A percentile compares a stretch with the other conserved stretches of the same genome.
phyloP scores from a whole-genome alignment of 1,140 invertebrate genomes.

The Heliconius hewitsoni region DNA sequence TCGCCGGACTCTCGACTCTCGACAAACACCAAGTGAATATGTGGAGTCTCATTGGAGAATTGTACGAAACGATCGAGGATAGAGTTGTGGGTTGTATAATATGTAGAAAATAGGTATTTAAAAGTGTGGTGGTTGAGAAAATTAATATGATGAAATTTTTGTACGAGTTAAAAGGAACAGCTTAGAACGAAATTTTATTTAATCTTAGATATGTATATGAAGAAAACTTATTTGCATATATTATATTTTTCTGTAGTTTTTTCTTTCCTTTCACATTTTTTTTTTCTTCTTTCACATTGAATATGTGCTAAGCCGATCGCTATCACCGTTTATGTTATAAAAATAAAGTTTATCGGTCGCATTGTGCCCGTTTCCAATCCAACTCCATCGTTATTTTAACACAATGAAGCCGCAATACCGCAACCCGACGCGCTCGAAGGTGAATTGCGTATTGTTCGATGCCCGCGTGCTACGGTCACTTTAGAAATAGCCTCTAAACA shows the following conservation, averaged over 20 bases:
- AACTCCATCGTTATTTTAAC: conserved; percentile 75
- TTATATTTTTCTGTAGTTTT: neutral
- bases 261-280: neutral
- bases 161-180: neutral
- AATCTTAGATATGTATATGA: neutral
- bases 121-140: neutral
- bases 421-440: conserved; percentile 78
- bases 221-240: neutral
- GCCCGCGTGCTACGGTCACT: conserved; percentile 70
- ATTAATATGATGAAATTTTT: neutral
- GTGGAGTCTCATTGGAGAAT: conserved; percentile 70
- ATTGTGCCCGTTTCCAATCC: conserved; percentile 68
- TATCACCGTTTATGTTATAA: conserved; percentile 22
- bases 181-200: too few relatives aligned
- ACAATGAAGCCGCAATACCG: conserved; percentile 80
- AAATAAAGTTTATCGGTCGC: conserved; percentile 57
- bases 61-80: conserved; percentile 58
- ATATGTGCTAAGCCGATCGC: neutral
- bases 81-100: conserved; percentile 38
- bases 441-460: conserved; percentile 80
- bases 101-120: neutral
- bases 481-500: conserved; percentile 68
- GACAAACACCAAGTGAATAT: conserved; percentile 69
- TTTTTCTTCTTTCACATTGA: neutral
- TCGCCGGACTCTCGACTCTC: conserved; percentile 73